A percentile compares a stretch with the other conserved stretches of the same genome.
phyloP scores from a whole-genome alignment of 2,113 vertebrate genomes.

The Tangachromis dhanisi region DNA sequence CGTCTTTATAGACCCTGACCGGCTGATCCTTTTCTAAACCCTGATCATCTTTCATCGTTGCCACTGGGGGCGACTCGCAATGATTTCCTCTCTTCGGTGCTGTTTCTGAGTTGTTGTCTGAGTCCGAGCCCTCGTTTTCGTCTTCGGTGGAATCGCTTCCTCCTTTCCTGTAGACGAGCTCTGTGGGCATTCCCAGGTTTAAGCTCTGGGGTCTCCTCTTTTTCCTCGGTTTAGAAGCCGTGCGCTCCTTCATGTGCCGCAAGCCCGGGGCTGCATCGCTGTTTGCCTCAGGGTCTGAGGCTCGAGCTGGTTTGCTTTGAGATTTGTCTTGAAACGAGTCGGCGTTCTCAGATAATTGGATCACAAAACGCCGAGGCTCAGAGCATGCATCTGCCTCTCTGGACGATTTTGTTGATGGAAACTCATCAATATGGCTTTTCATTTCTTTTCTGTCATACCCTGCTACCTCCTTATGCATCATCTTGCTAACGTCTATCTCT shows the following conservation, averaged over 20 bases:
- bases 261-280: neutral
- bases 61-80: neutral
- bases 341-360: slow-evolving; percentile 37
- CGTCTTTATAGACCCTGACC: slow-evolving; percentile 10
- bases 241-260: slow-evolving; percentile 10
- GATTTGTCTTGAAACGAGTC: slow-evolving; percentile 41
- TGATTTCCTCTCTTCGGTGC: neutral
- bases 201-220: slow-evolving; percentile 71
- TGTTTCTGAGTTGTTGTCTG: slow-evolving; percentile 26
- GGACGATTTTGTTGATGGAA: slow-evolving; percentile 36
- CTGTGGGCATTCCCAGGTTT: slow-evolving; percentile 62
- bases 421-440: slow-evolving; percentile 63
- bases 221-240: slow-evolving; percentile 41
- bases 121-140: slow-evolving; percentile 57
- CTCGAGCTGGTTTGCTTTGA: slow-evolving; percentile 24
- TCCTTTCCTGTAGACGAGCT: slow-evolving; percentile 56
- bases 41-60: slow-evolving; percentile 20
- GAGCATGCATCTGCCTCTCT: slow-evolving; percentile 25
- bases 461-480: slow-evolving; percentile 67
- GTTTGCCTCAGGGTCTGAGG: slow-evolving; percentile 12
- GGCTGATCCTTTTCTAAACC: slow-evolving; percentile 14
- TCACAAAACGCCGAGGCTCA: slow-evolving; percentile 30
- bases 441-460: slow-evolving; percentile 64
- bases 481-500: slow-evolving; percentile 52
- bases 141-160: slow-evolving; percentile 49